Conservation (phyloP, 1,140 invertebrate species). For the Sitobion miscanthi region DNA sequence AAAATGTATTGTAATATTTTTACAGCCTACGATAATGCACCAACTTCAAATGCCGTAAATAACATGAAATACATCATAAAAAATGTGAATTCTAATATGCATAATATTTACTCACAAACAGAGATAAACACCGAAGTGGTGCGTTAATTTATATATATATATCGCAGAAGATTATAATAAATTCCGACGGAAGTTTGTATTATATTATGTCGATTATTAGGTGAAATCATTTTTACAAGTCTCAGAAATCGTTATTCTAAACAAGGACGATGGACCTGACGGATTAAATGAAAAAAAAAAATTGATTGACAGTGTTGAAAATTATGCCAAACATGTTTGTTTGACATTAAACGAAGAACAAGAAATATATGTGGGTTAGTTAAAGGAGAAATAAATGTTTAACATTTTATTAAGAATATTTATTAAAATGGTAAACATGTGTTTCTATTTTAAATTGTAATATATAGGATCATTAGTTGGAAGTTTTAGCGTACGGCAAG, state of each 20-base stretch:
- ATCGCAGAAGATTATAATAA: not conserved
- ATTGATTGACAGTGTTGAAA: constrained; percentile 16
- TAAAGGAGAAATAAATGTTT: not conserved
- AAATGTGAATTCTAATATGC: constrained; percentile 6
- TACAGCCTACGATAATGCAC: not conserved
- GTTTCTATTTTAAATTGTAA: not conserved
- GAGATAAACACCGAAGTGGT: constrained; percentile 25
- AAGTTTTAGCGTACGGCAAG: constrained; percentile 17
- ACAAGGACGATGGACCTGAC: not conserved
- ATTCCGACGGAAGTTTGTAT: not conserved
- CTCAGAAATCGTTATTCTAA: constrained; percentile 40
- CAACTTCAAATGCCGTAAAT: not conserved
- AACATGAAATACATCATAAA: constrained; percentile 20
- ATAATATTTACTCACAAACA: not conserved
- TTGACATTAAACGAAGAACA: constrained; percentile 16
- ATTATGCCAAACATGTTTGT: constrained; percentile 28
- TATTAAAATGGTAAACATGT: not conserved
- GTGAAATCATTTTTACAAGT: constrained; percentile 38
- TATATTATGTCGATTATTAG: not conserved
- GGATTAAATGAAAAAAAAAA: constrained; percentile 41
- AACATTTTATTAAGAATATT: too few relatives aligned
- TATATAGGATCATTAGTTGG: constrained; percentile 45
- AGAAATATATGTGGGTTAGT: constrained; percentile 47
- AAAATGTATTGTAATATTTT: not conserved
- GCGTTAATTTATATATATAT: not conserved